Base-by-base conservation (phyloP, 64 coral and sea anemone genomes). In the Catalaphyllia jardinei region DNA sequence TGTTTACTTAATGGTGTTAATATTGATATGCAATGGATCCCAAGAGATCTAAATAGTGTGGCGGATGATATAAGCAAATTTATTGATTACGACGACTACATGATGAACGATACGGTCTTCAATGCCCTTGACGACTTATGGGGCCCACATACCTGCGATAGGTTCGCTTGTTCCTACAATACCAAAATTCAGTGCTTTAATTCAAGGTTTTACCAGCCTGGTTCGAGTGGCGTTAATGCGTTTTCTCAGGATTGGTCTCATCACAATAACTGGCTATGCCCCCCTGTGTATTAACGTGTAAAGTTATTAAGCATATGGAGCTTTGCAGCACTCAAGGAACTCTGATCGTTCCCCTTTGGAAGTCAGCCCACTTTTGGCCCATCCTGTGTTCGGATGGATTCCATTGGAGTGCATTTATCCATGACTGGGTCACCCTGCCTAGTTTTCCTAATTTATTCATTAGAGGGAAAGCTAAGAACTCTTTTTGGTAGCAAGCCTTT, bases 81-180 rank as follows among this genome's bases (percentile, higher is more conserved):
- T 13, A 39, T 79, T 24, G 57, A 92, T 67, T 52, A 67, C 57
- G 90, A 92, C 30, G 90, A 92, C 63, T 86, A 80, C 35, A 35
- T 52, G 17, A 62, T 77, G 14, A 86, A 75, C 28, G 79, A 76
- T 38, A 29, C 22, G 24, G 71, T 86, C 14, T 92, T 86, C 63
- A 19, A 24, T 42, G 20, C n/a, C 46, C 24, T 79, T 46, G 81
- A 92, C 39, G 81, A 76, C 1, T 14, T 54, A 71, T 92, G 90
- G 73, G 82, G 81, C 51, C 90, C 90, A 39, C 82, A 86, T 77
- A 92, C 90, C 12, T 30, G 62, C 27, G 82, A 92, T 86, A 39
- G 79, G 11, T 86, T 91, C 73, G 80, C 89, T 12, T 75, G 79
- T 54, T 20, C 20, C 16, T 62, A 86, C 27, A 77, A 86, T 39